Evolutionary conservation across 2,888 invertebrate species (phyloP), one percentile per base, ranked within the genome.

Genomic region (Petrophora chlorosata): DNA sequence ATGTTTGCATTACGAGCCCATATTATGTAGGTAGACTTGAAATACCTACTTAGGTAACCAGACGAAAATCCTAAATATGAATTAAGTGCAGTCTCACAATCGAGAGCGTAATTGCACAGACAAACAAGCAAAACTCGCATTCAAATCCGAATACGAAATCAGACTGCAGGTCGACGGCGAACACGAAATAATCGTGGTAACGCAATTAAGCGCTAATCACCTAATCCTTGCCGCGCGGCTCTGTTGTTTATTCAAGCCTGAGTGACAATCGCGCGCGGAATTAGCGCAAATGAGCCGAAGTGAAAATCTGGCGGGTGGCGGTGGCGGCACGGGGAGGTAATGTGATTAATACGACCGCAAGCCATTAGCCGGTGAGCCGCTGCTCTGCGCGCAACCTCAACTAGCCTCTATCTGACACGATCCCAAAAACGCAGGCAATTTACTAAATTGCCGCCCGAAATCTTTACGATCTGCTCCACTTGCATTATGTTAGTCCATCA

Each of bases 221-320:
- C 88, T 90, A 90, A 90, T 89, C 89, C 90, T 89, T 85, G 87
- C 84, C 69, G 79, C 79, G 79, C 79, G 73, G 83, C 79, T 79
- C 82, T 82, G 85, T 88, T 89, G 90, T 89, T 90, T 89, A 89
- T 89, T 89, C 86, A 88, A 82, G 82, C 85, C 88, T 85, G 89
- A 89, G 89, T 89, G 90, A 90, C 90, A 90, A 88, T 89, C 85
- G 83, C 85, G 88, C 82, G 83, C 80, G 83, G 89, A 89, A 90
- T 90, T 89, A 90, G 85, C 83, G 83, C 86, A 89, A 90, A 89
- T 90, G 89, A 90, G 89, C 85, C 87, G 87, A 84, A 87, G 87
- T 82, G 87, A 85, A 89, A 90, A 89, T 89, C 89, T 89, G 89
- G 85, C 82, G 79, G 82, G 67, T 70, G 73, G 66, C 65, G 53